These are phyloP conservation scores for Polyodon spathula DNA, from an alignment of 2,113 vertebrate species.

Conservation along the genomic window DNA sequence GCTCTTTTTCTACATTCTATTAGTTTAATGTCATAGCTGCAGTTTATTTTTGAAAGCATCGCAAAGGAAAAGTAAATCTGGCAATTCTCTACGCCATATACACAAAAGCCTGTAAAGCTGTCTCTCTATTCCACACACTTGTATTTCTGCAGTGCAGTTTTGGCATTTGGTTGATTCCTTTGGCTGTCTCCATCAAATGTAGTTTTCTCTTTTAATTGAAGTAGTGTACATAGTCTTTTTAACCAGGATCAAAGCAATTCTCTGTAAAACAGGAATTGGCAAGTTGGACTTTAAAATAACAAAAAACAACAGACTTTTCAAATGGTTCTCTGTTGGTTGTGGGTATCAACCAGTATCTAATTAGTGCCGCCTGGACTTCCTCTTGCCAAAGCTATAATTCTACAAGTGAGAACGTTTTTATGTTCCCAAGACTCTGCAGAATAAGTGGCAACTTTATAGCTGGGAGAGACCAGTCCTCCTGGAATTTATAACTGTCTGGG, in stretches of 20 bases:
- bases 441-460: background rate
- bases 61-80: too few relatives aligned
- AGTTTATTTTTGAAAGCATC: too few relatives aligned
- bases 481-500: background rate
- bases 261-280: background rate
- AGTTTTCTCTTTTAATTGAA: background rate
- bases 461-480: background rate
- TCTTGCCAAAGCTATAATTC: slow-evolving; percentile 1
- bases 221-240: background rate
- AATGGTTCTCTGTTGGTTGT: slow-evolving; percentile 3
- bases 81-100: too few relatives aligned
- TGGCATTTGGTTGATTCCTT: background rate
- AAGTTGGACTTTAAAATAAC: background rate
- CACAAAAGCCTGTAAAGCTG: background rate
- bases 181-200: background rate
- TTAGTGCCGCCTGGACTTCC: background rate
- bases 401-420: background rate
- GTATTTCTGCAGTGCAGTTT: background rate
- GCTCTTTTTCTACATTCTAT: too few relatives aligned
- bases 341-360: background rate
- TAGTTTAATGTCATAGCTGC: too few relatives aligned
- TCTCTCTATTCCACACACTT: background rate
- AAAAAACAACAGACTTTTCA: slow-evolving; percentile 1
- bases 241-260: background rate
- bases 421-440: background rate